Base-by-base conservation (phyloP, 37 sponge, comb jelly and placozoan genomes). In the Hexactinellida sp. region DNA sequence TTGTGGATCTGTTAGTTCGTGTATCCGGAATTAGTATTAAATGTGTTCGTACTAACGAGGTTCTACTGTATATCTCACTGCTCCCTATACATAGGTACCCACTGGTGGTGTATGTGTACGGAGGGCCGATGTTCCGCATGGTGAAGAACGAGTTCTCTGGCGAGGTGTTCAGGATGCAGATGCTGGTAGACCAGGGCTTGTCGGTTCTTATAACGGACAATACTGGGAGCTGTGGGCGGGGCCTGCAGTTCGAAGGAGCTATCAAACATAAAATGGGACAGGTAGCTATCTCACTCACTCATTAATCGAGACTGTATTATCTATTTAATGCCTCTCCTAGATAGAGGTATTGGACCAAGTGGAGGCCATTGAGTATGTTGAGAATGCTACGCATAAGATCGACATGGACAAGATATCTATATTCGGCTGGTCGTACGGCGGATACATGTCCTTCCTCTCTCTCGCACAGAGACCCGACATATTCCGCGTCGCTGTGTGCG, bases 391-490 rank as follows among this genome's bases (percentile, higher is more conserved):
- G n/a, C 52, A 55, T 7, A 88, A 54, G 55, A 84, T 96, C 39
- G 96, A 96, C 83, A 54, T 88, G 41, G 37, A 13, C n/a, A 39
- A 91, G 34, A 91, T 93, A 35, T 93, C 90, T 24, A 86, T 96
- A 36, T 84, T 84, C 37, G 93, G 96, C 36, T 93, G 93, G 91
- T 96, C 96, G 36, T 96, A 96, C 88, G 94, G 94, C 7, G 96
- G 96, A 37, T 96, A 96, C 86, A 83, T 96, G 88, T 88, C 96
- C 38, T 86, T 96, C 36, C 85, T 93, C 88, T 87, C 88, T 1
- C 90, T 96, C 36, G 93, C 93, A 5, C 84, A 88, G 86, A 83
- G 88, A 0, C 92, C 96, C 19, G 91, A 93, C 36, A 54, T 93
- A 36, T 96, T 91, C 85, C 91, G 92, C 90, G 63, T 90, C 38